Evolutionary conservation across 2,888 invertebrate genomes (phyloP).

Genomic region (Mesochorus sp.): DNA sequence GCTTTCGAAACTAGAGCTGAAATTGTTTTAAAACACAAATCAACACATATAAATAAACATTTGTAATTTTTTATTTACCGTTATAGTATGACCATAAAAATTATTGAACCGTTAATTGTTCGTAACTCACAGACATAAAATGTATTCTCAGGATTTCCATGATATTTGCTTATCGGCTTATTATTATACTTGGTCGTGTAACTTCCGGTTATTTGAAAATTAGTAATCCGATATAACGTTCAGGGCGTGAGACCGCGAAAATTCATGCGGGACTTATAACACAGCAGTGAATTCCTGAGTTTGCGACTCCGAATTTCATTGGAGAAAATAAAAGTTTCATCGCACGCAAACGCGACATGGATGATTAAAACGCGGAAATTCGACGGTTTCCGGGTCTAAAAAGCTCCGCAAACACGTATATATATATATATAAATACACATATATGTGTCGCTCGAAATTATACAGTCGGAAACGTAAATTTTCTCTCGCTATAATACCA

Average conservation of each 20-base stretch:
- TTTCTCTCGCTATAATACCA: constrained; percentile 31
- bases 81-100: no score
- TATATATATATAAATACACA: background rate
- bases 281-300: background rate
- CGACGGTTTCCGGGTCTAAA: no score
- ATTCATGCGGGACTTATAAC: background rate
- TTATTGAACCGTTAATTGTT: no score
- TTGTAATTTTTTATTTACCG: background rate
- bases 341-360: background rate
- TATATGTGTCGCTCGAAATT: background rate
- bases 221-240: constrained; percentile 7
- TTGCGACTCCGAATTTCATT: constrained; percentile 10
- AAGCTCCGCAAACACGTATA: no score
- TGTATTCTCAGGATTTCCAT: background rate
- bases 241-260: constrained; percentile 12
- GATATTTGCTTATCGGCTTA: background rate
- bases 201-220: background rate
- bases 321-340: constrained; percentile 1
- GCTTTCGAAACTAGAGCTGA: background rate
- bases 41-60: background rate
- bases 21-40: background rate
- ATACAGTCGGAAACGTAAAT: constrained; percentile 9
- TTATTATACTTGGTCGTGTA: background rate
- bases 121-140: no score
- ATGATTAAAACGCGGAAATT: constrained; percentile 8